phyloP scores from a whole-genome alignment of 2,888 invertebrate species.

The Brachypterus glaber region DNA sequence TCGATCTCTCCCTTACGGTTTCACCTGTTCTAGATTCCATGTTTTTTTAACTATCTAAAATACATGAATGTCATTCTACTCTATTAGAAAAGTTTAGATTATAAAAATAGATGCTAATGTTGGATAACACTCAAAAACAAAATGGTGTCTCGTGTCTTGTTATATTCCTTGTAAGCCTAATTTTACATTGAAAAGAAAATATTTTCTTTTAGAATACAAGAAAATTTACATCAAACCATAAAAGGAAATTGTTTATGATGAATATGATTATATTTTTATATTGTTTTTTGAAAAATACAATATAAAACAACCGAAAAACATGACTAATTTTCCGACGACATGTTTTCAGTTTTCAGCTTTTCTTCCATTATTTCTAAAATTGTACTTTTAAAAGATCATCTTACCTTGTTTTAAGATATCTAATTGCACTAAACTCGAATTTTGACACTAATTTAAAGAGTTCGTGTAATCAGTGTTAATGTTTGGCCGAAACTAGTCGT shows the following conservation, averaged over 20 bases:
- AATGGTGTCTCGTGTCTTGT: constrained; percentile 34
- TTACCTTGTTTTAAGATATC: constrained; percentile 8
- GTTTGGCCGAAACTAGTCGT: constrained; percentile 32
- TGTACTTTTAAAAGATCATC: too few relatives aligned
- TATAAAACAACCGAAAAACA: too few relatives aligned
- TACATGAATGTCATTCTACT: constrained; percentile 33
- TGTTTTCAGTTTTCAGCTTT: too few relatives aligned
- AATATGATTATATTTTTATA: too few relatives aligned
- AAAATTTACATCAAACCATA: too few relatives aligned
- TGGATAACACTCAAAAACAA: constrained; percentile 41
- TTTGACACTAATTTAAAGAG: too few relatives aligned
- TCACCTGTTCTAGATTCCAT: constrained; percentile 40
- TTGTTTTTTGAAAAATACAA: too few relatives aligned
- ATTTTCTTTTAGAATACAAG: too few relatives aligned
- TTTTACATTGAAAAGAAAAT: constrained; percentile 11
- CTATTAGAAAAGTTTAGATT: constrained; percentile 30
- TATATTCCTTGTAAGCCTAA: constrained; percentile 26
- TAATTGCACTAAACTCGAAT: too few relatives aligned
- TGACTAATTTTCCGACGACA: too few relatives aligned
- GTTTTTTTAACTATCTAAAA: constrained; percentile 30
- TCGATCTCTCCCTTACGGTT: constrained; percentile 42
- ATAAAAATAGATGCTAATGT: constrained; percentile 40
- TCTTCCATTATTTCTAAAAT: too few relatives aligned
- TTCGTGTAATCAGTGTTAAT: constrained; percentile 29
- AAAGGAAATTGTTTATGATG: too few relatives aligned